phyloP scores from a whole-genome alignment of 1,140 invertebrate genomes.

The Saccostrea cuccullata region DNA sequence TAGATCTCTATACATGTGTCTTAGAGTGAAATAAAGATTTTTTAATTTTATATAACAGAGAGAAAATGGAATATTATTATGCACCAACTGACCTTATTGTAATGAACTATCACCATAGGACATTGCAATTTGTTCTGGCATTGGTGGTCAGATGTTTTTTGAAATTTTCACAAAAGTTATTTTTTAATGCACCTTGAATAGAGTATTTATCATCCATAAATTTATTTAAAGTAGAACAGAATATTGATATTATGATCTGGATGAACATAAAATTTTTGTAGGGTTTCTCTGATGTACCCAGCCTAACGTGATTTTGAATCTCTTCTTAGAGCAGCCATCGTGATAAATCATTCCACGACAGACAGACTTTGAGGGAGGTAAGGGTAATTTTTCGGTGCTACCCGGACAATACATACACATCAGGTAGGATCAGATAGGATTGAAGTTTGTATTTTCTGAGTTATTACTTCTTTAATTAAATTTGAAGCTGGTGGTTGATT shows the following conservation, averaged over 20 bases:
- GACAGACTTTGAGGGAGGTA: background rate
- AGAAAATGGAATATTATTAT: background rate
- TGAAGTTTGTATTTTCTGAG: background rate
- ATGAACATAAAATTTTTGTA: background rate
- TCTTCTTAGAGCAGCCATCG: background rate
- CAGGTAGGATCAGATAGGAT: background rate
- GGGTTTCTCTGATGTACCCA: background rate
- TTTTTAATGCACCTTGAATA: background rate
- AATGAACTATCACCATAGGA: background rate
- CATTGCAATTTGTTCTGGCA: background rate
- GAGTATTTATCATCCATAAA: slow-evolving; percentile 7
- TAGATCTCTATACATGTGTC: background rate
- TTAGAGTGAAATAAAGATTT: background rate
- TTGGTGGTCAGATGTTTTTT: slow-evolving; percentile 1
- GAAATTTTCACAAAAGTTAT: background rate
- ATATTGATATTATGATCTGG: background rate
- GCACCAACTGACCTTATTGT: background rate
- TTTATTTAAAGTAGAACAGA: background rate
- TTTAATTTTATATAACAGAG: background rate
- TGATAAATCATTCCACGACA: background rate
- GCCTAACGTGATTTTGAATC: background rate
- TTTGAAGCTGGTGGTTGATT: background rate
- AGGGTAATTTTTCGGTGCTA: background rate
- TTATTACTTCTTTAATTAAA: background rate
- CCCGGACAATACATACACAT: background rate